A percentile compares a stretch with the other conserved stretches of the same genome.
These are phyloP conservation scores for Leptobrachium ailaonicum DNA, from an alignment of 2,113 vertebrate species.

Conservation along the genomic window DNA sequence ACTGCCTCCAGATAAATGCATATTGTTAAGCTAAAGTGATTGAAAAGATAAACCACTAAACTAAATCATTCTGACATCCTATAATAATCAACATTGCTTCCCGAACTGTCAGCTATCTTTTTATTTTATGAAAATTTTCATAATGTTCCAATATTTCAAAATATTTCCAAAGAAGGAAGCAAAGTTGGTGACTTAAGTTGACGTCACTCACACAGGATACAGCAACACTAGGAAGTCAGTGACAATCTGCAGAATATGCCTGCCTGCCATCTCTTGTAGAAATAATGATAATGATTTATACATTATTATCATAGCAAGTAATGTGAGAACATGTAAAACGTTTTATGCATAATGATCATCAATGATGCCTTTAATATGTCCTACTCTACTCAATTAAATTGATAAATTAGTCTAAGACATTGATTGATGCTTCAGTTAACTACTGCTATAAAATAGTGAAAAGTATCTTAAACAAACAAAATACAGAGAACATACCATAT, in stretches of 20 bases:
- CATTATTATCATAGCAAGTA: slow-evolving; percentile 10
- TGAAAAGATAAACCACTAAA: slow-evolving; percentile 21
- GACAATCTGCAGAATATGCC: no score
- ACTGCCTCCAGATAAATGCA: slow-evolving; percentile 8
- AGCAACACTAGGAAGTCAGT: no score
- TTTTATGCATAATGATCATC: slow-evolving; percentile 17
- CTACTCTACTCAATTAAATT: slow-evolving; percentile 24
- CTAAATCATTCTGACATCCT: slow-evolving; percentile 28
- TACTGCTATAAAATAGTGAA: no score
- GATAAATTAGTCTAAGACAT: background rate
- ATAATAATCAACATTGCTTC: slow-evolving; percentile 8
- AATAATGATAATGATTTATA: slow-evolving; percentile 4
- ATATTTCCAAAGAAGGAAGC: slow-evolving; percentile 10
- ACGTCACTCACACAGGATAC: no score
- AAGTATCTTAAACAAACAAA: no score
- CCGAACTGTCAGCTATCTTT: background rate
- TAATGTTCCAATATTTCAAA: slow-evolving; percentile 11
- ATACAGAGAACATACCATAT: no score
- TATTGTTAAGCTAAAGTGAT: slow-evolving; percentile 11
- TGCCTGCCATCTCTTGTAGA: background rate
- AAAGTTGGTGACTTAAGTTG: background rate
- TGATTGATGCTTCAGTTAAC: no score
- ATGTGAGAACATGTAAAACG: background rate
- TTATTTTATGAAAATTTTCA: background rate
- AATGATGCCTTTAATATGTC: slow-evolving; percentile 3